These are phyloP conservation scores for Vandiemenella viatica DNA, from an alignment of 2,888 invertebrate genomes.

Conservation along the genomic window DNA sequence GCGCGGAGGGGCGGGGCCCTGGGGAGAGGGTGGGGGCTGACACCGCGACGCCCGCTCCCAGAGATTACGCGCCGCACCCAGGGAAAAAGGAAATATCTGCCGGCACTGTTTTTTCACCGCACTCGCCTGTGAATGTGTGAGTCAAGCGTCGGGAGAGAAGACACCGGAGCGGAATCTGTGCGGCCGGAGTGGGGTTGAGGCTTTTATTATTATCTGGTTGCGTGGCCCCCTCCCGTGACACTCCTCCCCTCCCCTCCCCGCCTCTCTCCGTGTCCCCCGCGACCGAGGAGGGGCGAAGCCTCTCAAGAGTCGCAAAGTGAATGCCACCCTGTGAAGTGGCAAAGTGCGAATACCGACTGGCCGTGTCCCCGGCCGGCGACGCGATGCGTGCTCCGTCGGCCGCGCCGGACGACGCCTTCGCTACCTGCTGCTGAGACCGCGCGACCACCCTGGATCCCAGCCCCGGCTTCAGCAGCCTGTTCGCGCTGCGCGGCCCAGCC, in stretches of 20 bases:
- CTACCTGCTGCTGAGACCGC: background rate
- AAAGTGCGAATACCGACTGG: too few species aligned
- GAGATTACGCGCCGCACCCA: too few species aligned
- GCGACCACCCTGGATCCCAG: slow-evolving; percentile 22
- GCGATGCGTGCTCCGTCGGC: background rate
- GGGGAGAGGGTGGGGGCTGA: too few species aligned
- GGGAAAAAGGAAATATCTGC: too few species aligned
- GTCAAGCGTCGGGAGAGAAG: background rate
- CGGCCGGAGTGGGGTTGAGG: slow-evolving; percentile 3
- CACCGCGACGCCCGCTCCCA: too few species aligned
- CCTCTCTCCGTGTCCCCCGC: background rate
- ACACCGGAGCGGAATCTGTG: background rate
- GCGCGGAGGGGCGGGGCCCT: background rate
- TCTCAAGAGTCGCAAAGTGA: too few species aligned
- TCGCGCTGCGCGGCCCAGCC: slow-evolving; percentile 29
- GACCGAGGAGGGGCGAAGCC: too few species aligned
- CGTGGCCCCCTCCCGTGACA: slow-evolving; percentile 4
- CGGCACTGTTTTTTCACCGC: too few species aligned
- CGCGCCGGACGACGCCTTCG: background rate
- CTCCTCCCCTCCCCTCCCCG: slow-evolving; percentile 6
- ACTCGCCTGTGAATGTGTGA: too few species aligned
- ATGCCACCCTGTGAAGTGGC: too few species aligned
- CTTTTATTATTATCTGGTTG: slow-evolving; percentile 15
- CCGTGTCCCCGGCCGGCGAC: background rate
- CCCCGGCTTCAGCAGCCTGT: slow-evolving; percentile 23